Conservation (phyloP, 2,888 invertebrate genomes). For the Archaeoteleia sp. region DNA sequence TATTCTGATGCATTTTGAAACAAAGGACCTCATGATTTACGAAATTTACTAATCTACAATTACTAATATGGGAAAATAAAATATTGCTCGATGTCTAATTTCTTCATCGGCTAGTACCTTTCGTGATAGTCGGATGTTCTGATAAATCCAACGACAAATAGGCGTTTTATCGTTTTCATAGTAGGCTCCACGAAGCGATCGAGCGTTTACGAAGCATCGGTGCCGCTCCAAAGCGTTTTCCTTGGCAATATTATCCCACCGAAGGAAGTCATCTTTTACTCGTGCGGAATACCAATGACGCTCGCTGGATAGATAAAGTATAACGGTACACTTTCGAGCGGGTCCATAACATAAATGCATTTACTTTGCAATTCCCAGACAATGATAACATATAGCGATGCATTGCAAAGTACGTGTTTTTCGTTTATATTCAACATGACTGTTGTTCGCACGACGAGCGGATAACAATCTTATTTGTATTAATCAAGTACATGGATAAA, state of each 20-base stretch:
- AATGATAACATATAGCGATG: constrained; percentile 44
- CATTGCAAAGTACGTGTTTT: constrained; percentile 34
- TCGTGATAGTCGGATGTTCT: constrained; percentile 3
- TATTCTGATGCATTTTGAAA: too few relatives aligned
- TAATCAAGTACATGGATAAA: too few relatives aligned
- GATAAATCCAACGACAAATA: constrained; percentile 42
- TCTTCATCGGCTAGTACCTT: neutral
- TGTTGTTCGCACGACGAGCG: constrained; percentile 16
- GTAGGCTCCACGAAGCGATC: constrained; percentile 38
- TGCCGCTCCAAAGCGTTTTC: constrained; percentile 33
- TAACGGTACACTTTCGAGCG: constrained; percentile 41
- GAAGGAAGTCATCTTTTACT: constrained; percentile 56
- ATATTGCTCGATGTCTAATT: too few relatives aligned
- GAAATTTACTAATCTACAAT: too few relatives aligned
- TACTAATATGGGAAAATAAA: too few relatives aligned
- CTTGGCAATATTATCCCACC: constrained; percentile 53
- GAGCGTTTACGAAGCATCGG: constrained; percentile 32
- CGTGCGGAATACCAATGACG: constrained; percentile 54
- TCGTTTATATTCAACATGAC: constrained; percentile 17
- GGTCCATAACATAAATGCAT: constrained; percentile 48
- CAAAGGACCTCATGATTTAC: too few relatives aligned
- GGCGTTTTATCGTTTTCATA: constrained; percentile 49
- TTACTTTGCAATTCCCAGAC: constrained; percentile 42
- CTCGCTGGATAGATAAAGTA: constrained; percentile 45
- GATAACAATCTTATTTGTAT: too few relatives aligned